Conservation (phyloP, 2,797 vertebrate species). For the Margarornis squamiger region DNA sequence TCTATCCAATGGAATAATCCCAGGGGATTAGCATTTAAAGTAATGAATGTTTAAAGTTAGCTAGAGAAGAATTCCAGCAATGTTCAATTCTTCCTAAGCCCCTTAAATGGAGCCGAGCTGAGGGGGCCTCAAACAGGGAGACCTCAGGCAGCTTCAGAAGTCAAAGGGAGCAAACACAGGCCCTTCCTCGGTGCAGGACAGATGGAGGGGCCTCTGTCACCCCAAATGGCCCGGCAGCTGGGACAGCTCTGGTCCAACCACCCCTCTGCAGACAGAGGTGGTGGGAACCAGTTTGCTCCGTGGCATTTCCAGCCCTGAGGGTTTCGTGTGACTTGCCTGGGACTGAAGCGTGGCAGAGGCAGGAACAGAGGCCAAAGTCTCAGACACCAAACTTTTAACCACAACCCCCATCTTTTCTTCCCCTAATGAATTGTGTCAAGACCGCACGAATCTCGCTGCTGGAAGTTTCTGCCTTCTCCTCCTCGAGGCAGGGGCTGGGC, state of each 20-base stretch:
- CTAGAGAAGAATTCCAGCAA: constrained; percentile 62
- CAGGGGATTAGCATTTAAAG: constrained; percentile 64
- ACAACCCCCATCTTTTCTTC: neutral
- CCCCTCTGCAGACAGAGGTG: rapidly evolving
- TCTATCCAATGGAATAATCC: constrained; percentile 62
- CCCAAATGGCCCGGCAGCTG: neutral
- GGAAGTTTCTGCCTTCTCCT: neutral
- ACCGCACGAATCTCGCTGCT: neutral
- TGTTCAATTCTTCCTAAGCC: constrained; percentile 63
- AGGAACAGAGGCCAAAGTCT: neutral
- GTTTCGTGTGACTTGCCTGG: neutral
- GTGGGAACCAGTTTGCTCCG: neutral
- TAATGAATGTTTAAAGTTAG: constrained; percentile 69
- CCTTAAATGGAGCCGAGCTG: constrained; percentile 55
- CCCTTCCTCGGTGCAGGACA: neutral
- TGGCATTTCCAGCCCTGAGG: rapidly evolving
- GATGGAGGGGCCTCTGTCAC: neutral
- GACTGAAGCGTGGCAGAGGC: neutral
- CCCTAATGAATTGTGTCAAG: neutral
- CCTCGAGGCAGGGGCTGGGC: neutral
- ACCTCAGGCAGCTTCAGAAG: constrained; percentile 7
- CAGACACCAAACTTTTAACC: neutral
- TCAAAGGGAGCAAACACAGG: neutral
- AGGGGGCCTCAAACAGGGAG: constrained; percentile 45
- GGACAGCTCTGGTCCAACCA: rapidly evolving